Percentiles rank a stretch among this genome's conserved stretches.
Evolutionary conservation across 2,113 vertebrate species (phyloP).

Genomic region (Hylia prasina): DNA sequence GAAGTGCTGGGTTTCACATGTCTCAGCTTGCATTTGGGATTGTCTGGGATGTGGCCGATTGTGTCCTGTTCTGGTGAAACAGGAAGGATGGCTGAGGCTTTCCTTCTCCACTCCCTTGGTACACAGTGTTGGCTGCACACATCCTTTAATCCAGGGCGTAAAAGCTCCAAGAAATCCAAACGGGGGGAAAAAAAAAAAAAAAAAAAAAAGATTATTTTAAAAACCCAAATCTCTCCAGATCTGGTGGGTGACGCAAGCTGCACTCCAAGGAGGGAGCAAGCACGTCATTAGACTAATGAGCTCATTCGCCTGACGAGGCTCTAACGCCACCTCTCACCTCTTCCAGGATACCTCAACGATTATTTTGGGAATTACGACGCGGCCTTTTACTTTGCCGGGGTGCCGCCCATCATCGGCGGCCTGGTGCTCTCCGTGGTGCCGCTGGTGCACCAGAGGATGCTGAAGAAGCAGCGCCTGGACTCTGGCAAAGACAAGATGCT

Average conservation of each 20-base stretch:
- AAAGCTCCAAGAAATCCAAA: not conserved
- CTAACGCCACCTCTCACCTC: not conserved
- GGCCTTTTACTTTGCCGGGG: slow-evolving; percentile 93
- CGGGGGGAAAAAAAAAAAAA: not conserved
- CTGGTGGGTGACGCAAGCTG: not conserved
- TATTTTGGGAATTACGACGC: slow-evolving; percentile 85
- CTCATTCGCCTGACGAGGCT: not conserved
- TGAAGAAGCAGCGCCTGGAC: slow-evolving; percentile 76
- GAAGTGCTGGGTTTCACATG: not conserved
- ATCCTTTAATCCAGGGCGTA: not conserved
- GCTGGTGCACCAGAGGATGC: slow-evolving; percentile 80
- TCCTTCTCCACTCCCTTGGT: not conserved
- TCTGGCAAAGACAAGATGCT: slow-evolving; percentile 85
- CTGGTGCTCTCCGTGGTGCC: slow-evolving; percentile 91
- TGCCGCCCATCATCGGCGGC: slow-evolving; percentile 89
- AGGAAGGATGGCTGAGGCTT: not conserved
- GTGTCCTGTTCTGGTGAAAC: not conserved
- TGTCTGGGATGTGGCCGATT: not conserved
- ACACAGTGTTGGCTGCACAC: not conserved
- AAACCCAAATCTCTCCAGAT: not conserved
- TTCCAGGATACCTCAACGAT: slow-evolving; percentile 85
- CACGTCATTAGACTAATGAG: not conserved
- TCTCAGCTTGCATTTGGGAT: not conserved
- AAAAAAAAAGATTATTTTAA: not conserved
- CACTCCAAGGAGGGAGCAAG: not conserved